Evolutionary conservation across 2,888 invertebrate genomes (phyloP).

Genomic region (Drosophila neotestacea): DNA sequence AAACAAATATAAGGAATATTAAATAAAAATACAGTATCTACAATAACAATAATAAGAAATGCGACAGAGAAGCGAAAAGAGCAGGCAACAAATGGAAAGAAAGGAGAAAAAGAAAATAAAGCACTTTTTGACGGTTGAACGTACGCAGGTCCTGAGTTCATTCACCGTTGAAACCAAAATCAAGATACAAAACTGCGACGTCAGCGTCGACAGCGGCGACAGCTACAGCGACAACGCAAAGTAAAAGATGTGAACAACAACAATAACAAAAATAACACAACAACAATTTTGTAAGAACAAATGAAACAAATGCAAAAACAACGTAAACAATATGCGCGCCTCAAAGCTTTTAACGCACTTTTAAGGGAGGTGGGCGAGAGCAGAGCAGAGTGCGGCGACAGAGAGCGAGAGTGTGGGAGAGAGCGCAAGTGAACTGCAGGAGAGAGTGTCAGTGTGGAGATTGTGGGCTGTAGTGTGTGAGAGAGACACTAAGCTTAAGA

Average conservation of each 20-base stretch:
- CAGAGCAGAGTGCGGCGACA: constrained; percentile 4
- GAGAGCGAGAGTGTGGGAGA: constrained; percentile 14
- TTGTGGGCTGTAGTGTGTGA: neutral
- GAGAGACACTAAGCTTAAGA: constrained; percentile 20
- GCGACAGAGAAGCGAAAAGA: constrained; percentile 25
- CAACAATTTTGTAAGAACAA: constrained; percentile 65
- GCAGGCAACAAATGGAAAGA: constrained; percentile 30
- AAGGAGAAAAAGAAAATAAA: constrained; percentile 49
- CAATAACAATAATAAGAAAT: constrained; percentile 27
- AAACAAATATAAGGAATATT: constrained; percentile 4
- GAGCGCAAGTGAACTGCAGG: constrained; percentile 9
- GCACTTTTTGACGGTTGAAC: constrained; percentile 75
- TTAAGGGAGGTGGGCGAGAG: constrained; percentile 17
- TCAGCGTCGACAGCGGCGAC: constrained; percentile 35
- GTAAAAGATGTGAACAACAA: constrained; percentile 13
- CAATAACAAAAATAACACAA: constrained; percentile 24
- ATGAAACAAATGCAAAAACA: constrained; percentile 58
- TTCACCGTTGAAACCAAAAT: constrained; percentile 80
- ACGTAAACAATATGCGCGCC: constrained; percentile 54
- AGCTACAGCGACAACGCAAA: constrained; percentile 34
- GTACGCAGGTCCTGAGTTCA: constrained; percentile 80
- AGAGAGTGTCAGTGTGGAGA: constrained; percentile 1
- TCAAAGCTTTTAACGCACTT: constrained; percentile 71
- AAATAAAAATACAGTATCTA: constrained; percentile 4
- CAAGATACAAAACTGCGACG: constrained; percentile 66